A percentile compares a stretch with the other conserved stretches of the same genome.
These are phyloP conservation scores for Petrolisthes cinctipes DNA, from an alignment of 2,888 invertebrate genomes.

Conservation along the genomic window DNA sequence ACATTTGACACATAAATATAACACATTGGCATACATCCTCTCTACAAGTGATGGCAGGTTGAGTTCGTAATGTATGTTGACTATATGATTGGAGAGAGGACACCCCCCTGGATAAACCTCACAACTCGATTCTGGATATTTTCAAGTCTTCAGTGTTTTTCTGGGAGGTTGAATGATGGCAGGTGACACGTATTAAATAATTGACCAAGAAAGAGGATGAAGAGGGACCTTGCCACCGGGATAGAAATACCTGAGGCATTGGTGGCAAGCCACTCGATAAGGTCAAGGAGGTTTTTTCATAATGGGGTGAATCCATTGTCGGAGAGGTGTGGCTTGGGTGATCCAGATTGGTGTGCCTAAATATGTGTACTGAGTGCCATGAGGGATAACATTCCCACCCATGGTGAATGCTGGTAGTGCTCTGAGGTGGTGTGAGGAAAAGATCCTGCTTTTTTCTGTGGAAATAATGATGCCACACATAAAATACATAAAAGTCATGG, in stretches of 20 bases:
- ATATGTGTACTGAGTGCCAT: background rate
- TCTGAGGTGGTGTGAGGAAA: background rate
- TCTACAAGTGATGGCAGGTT: slow-evolving; percentile 9
- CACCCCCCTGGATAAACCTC: slow-evolving; percentile 17
- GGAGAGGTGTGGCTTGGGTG: slow-evolving; percentile 2
- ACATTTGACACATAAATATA: background rate
- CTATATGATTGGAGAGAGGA: background rate
- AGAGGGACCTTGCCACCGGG: slow-evolving; percentile 8
- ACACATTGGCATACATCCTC: slow-evolving; percentile 4
- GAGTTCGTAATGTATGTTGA: background rate
- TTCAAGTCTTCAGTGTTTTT: background rate
- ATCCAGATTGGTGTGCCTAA: no score
- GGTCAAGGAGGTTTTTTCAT: background rate
- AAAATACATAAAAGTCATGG: background rate
- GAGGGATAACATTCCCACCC: background rate
- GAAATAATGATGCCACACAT: background rate
- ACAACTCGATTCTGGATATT: no score
- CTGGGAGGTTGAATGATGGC: background rate
- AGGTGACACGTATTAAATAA: background rate
- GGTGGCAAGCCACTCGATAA: slow-evolving; percentile 8
- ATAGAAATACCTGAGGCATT: slow-evolving; percentile 9
- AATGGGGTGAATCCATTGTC: slow-evolving; percentile 15
- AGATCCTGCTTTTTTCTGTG: background rate
- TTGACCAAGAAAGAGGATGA: background rate
- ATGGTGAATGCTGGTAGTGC: background rate